Percentiles rank a stretch among this genome's conserved stretches.
These are phyloP conservation scores for Cyphomyrus discorhynchus DNA, from an alignment of 2,113 vertebrate genomes.

Conservation along the genomic window DNA sequence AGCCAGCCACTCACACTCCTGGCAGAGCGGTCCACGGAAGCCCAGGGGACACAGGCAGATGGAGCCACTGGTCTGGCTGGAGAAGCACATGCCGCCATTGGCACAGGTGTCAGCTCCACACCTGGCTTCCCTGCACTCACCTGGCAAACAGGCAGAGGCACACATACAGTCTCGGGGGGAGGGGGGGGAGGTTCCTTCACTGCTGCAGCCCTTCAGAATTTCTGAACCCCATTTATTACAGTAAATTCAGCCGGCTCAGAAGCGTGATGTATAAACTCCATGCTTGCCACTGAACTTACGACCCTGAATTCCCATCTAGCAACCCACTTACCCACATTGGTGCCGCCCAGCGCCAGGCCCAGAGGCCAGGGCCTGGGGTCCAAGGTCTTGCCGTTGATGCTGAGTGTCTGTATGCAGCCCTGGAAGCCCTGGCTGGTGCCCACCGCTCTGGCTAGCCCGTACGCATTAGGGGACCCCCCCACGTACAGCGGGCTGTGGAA, in stretches of 20 bases:
- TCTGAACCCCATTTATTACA: neutral
- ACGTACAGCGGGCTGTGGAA: slow-evolving; percentile 72
- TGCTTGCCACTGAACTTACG: neutral
- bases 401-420: slow-evolving; percentile 62
- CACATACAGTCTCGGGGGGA: neutral
- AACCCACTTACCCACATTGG: slow-evolving; percentile 61
- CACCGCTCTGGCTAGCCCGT: slow-evolving; percentile 60
- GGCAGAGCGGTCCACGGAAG: slow-evolving; percentile 66
- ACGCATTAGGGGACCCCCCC: slow-evolving; percentile 59
- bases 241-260: neutral
- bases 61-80: slow-evolving; percentile 54
- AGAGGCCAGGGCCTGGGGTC: slow-evolving; percentile 69
- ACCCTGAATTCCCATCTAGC: neutral
- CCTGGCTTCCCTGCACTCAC: slow-evolving; percentile 66
- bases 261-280: neutral
- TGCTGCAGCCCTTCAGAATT: neutral
- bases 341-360: slow-evolving; percentile 61
- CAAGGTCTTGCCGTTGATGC: slow-evolving; percentile 52
- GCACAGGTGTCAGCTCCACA: slow-evolving; percentile 62
- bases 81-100: slow-evolving; percentile 66
- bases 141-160: slow-evolving; percentile 35
- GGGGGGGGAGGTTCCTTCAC: neutral
- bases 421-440: slow-evolving; percentile 64
- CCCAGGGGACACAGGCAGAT: slow-evolving; percentile 73
- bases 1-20: slow-evolving; percentile 59